Percentiles rank a stretch among this genome's conserved stretches.
phyloP scores from a whole-genome alignment of 2,888 invertebrate genomes.

The Callimorpha dominula region DNA sequence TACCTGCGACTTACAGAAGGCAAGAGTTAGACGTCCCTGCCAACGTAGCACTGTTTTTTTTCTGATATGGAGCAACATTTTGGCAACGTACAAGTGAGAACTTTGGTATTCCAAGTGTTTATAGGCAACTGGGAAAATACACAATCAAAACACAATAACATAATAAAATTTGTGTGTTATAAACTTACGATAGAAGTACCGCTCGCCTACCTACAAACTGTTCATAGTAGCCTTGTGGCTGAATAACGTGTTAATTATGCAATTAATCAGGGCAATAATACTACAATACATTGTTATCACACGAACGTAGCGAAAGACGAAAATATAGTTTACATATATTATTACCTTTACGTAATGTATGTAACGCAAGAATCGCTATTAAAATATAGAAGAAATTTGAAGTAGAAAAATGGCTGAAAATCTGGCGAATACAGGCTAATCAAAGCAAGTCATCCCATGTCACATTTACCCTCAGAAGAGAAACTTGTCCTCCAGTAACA shows the following conservation, averaged over 20 bases:
- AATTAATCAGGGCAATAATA: conserved; percentile 46
- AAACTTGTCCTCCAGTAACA: too few relatives aligned
- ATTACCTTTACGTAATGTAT: too few relatives aligned
- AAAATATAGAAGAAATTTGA: too few relatives aligned
- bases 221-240: conserved; percentile 58
- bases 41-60: neutral
- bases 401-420: too few relatives aligned
- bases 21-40: neutral
- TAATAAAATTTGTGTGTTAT: neutral
- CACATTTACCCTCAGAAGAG: too few relatives aligned
- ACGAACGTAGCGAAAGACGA: conserved; percentile 21
- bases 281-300: conserved; percentile 38
- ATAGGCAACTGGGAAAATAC: too few relatives aligned
- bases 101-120: neutral
- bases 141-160: conserved; percentile 3
- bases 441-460: too few relatives aligned
- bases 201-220: conserved; percentile 24
- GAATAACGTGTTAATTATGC: conserved; percentile 64
- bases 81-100: neutral
- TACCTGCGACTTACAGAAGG: neutral
- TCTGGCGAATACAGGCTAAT: too few relatives aligned
- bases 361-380: neutral
- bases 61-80: neutral
- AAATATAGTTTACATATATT: neutral
- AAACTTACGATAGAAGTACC: conserved; percentile 13